Base-by-base conservation (phyloP, 2,797 vertebrate species). In the Glyptemys insculpta region DNA sequence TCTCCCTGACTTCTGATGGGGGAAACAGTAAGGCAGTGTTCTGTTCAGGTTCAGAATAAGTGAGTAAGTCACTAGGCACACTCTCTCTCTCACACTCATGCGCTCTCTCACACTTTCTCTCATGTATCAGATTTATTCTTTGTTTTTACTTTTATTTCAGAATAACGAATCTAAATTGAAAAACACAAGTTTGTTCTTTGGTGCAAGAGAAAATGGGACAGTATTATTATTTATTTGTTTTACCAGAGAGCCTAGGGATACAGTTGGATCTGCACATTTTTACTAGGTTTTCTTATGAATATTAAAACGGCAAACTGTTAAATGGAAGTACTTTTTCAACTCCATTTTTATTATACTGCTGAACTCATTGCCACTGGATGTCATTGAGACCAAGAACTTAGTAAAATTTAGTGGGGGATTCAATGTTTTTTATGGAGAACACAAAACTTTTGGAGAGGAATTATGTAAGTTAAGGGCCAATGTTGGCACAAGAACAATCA, bases 21-120 rank as follows among this genome's bases (percentile, higher is more conserved):
- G 25, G 72, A 74, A 74, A 44, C 11, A 6, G 41, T 52, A 54
- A n/a, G 8, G 0, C 1, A 1, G 31, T 3, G 1, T 41, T 82
- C 6, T 0, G 0, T 2, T 76, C 1, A 72, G 50, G 82, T 62
- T 6, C 2, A 86, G 86, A 37, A 49, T 15, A 1, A 81, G 16
- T 79, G 65, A 94, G 34, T 83, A 29, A 44, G 62, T 65, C n/a
- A 76, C 41, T 29, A 76, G 19, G 10, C n/a, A 37, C 10, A 16
- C 8, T 10, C 29, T 59, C 29, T 59, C 57, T 62, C 59, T 34
- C 31, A 16, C 31, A 31, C 29, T 25, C 57, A 59, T 31, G 21
- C 4, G 18, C 52, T 52, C 53, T 34, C 5, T 57, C 12, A 57
- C 16, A 18, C 62, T 37, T 2, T 41, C 31, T 56, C 19, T 37